phyloP scores from a whole-genome alignment of 1,140 invertebrate genomes.

The Anoplolepis gracilipes region DNA sequence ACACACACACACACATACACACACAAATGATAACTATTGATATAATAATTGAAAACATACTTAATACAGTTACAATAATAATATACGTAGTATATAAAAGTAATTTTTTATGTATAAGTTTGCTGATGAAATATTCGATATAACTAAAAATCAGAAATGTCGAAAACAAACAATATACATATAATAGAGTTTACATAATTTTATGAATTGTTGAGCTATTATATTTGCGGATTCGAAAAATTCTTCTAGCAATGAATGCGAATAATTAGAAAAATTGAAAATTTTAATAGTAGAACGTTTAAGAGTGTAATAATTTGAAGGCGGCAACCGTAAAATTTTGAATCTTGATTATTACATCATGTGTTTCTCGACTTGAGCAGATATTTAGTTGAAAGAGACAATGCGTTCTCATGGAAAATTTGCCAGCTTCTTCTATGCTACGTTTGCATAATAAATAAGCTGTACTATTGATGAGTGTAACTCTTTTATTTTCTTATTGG shows the following conservation, averaged over 20 bases:
- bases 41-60: not conserved
- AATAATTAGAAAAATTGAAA: not conserved
- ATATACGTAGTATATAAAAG: no score
- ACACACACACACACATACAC: no score
- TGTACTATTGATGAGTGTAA: not conserved
- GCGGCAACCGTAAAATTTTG: conserved; percentile 65
- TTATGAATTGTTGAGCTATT: not conserved
- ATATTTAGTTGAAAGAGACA: conserved; percentile 7
- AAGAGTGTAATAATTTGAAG: conserved; percentile 47
- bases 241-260: not conserved
- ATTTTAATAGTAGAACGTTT: conserved; percentile 75
- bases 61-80: not conserved
- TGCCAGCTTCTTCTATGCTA: conserved; percentile 16
- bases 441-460: conserved; percentile 16
- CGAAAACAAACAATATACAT: not conserved
- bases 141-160: not conserved
- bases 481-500: not conserved
- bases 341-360: conserved; percentile 69
- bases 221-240: not conserved
- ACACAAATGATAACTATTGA: no score
- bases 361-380: conserved; percentile 62
- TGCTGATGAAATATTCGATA: not conserved
- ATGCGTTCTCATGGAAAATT: conserved; percentile 38
- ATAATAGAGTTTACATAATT: not conserved
- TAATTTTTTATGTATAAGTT: conserved; percentile 6